These are phyloP conservation scores for Acheta domesticus DNA, from an alignment of 2,888 invertebrate species.

Conservation along the genomic window DNA sequence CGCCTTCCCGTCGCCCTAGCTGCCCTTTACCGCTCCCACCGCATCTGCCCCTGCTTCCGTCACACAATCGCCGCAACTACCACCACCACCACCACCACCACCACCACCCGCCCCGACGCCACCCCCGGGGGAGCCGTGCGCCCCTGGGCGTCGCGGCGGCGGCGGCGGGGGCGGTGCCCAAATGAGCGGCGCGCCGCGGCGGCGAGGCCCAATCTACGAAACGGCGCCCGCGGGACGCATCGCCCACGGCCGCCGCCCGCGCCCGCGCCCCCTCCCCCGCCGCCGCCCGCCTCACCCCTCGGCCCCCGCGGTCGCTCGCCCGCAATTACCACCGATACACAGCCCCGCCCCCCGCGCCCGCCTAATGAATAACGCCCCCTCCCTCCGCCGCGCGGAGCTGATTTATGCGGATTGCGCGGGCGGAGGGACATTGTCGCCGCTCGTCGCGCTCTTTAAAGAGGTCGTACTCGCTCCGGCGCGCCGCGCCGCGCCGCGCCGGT, in stretches of 20 bases:
- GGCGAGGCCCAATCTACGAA: not conserved
- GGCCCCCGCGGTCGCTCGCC: not conserved
- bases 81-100: no score
- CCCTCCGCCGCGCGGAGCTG: not conserved
- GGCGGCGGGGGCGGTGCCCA: not conserved
- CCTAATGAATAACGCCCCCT: not conserved
- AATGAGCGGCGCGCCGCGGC: slow-evolving; percentile 9
- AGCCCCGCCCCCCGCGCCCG: not conserved
- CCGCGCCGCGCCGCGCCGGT: no score
- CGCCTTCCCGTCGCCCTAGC: no score
- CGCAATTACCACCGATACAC: slow-evolving; percentile 18
- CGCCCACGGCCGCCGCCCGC: not conserved
- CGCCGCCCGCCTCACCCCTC: not conserved
- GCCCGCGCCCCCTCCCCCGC: not conserved
- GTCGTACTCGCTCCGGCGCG: no score
- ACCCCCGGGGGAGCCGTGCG: slow-evolving; percentile 11
- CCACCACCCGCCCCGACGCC: no score
- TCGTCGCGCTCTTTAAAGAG: no score
- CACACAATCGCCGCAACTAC: no score
- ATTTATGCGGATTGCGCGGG: not conserved
- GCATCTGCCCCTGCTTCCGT: no score
- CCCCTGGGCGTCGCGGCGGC: not conserved
- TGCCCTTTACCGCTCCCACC: no score
- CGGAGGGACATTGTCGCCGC: no score
- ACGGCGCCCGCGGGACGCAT: slow-evolving; percentile 9